Base-by-base conservation (phyloP, 2,888 invertebrate genomes). In the Gari tellinella region DNA sequence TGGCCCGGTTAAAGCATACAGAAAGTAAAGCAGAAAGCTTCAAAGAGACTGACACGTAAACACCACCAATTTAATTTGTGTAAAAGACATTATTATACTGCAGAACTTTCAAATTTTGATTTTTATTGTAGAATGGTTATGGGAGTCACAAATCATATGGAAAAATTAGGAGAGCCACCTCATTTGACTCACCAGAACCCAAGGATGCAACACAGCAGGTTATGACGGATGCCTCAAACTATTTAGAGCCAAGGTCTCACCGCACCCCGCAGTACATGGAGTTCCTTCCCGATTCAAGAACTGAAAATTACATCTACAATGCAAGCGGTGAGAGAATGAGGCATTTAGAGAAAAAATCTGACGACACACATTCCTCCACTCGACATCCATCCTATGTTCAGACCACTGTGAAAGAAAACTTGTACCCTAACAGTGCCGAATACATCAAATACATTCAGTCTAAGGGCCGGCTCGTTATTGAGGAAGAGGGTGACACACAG, bases 141-240 rank as follows among this genome's bases (percentile, higher is more conserved):
- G 72, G 74, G n/a, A 62, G 66, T 37, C 74, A 75, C 45, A 79
- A 60, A 43, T 63, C 63, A 43, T 81, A 83, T 56, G 80, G 81
- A n/a, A 74, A 72, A 48, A 82, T 83, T 51, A 80, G 78, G 17
- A 56, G 78, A 55, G 82, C 80, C 14, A 84, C 84, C 40, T 84
- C 84, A 49, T 84, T 84, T 74, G 84, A 82, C 63, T 69, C 80
- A 14, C 84, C 84, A 12, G 84, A 82, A 66, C 84, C 84, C 3
- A 70, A 73, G 51, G 81, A 83, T 63, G 78, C 80, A 15, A 78
- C 76, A 26, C 68, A 73, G 15, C 76, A 72, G 43, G 51, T 79
- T 43, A 21, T 56, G 40, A 72, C 72, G 10, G 72, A 77, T 65
- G 41, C 73, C 15, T 66, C 72, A 5, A 80, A 82, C 37, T 86